These are phyloP conservation scores for Amiota mariae DNA, from an alignment of 2,888 invertebrate species.

Conservation along the genomic window DNA sequence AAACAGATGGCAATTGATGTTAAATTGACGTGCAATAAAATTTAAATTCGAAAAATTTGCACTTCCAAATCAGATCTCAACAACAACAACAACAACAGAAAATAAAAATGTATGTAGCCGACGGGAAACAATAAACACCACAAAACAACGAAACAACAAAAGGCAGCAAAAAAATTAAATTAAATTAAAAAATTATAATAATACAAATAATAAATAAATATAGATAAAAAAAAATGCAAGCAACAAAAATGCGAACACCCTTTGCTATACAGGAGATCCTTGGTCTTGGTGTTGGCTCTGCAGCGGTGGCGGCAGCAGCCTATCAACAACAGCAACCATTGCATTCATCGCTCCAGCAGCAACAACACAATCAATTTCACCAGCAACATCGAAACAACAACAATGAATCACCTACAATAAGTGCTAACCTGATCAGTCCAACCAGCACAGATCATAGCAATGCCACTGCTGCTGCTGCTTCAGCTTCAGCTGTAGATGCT, in stretches of 20 bases:
- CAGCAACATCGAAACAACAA: slow-evolving; percentile 32
- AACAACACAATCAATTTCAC: slow-evolving; percentile 42
- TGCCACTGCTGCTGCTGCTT: slow-evolving; percentile 42
- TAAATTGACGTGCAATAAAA: background rate
- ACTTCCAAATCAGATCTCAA: slow-evolving; percentile 17
- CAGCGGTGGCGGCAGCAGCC: slow-evolving; percentile 58
- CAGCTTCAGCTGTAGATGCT: slow-evolving; percentile 54
- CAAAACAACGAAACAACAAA: no score
- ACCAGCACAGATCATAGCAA: slow-evolving; percentile 19
- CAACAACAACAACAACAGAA: slow-evolving; percentile 24
- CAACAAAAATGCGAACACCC: slow-evolving; percentile 73
- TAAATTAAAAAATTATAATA: slow-evolving; percentile 9
- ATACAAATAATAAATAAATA: background rate
- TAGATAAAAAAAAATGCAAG: slow-evolving; percentile 65
- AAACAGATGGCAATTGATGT: no score
- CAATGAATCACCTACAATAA: slow-evolving; percentile 32
- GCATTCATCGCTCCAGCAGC: slow-evolving; percentile 49
- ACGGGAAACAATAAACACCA: no score
- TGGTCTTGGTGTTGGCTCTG: slow-evolving; percentile 69
- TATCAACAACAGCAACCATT: slow-evolving; percentile 61
- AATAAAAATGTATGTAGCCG: slow-evolving; percentile 19
- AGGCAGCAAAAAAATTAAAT: slow-evolving; percentile 37
- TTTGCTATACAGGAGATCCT: slow-evolving; percentile 73
- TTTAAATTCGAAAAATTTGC: background rate
- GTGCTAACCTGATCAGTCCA: slow-evolving; percentile 44